Conservation (phyloP, 2,888 invertebrate species). For the Hypomecis atomaria region DNA sequence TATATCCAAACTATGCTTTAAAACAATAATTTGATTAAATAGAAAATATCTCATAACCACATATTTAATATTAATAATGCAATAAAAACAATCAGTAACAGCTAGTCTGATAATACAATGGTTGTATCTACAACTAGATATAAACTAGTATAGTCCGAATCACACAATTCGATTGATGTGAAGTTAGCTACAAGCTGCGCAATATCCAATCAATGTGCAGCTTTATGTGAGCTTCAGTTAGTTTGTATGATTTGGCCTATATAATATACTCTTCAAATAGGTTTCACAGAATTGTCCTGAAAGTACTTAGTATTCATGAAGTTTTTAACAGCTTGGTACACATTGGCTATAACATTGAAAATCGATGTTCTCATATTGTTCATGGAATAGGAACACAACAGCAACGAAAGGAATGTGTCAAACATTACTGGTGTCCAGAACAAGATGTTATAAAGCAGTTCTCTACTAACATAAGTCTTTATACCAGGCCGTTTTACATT, state of each 20-base stretch:
- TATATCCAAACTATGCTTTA: too few species aligned
- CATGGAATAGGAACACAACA: slow-evolving; percentile 71
- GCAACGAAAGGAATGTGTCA: slow-evolving; percentile 72
- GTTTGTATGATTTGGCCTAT: not conserved
- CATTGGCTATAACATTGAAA: slow-evolving; percentile 74
- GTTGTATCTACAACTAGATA: too few species aligned
- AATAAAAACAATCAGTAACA: too few species aligned
- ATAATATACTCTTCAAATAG: slow-evolving; percentile 49
- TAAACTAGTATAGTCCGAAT: too few species aligned
- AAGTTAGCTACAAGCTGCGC: too few species aligned
- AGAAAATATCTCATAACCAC: too few species aligned
- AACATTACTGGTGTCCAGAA: slow-evolving; percentile 80
- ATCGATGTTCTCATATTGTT: slow-evolving; percentile 67
- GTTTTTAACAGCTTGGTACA: slow-evolving; percentile 75
- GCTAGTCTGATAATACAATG: too few species aligned
- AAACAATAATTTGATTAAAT: too few species aligned
- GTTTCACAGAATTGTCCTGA: slow-evolving; percentile 67
- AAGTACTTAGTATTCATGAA: slow-evolving; percentile 76
- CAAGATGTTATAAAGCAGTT: slow-evolving; percentile 72
- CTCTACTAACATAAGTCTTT: slow-evolving; percentile 69
- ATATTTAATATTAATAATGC: too few species aligned
- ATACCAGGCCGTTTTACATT: slow-evolving; percentile 61
- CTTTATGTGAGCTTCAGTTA: too few species aligned
- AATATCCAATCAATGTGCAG: too few species aligned
- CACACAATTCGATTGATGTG: too few species aligned